These are phyloP conservation scores for Odontesthes bonariensis DNA, from an alignment of 2,113 vertebrate species.

Conservation along the genomic window DNA sequence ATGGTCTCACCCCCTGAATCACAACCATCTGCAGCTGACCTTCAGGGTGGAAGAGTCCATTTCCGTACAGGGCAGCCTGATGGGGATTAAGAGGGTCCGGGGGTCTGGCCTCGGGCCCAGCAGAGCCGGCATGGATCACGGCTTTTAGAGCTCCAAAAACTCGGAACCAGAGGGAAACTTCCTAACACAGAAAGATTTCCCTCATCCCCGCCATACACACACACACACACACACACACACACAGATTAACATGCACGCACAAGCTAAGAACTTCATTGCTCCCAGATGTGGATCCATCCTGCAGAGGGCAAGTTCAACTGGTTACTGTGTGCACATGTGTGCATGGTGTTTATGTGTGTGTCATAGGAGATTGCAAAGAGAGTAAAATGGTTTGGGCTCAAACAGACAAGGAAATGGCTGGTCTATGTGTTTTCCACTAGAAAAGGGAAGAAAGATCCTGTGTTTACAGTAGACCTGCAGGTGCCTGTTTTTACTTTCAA, in stretches of 20 bases:
- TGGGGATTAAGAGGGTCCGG: conserved; percentile 55
- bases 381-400: conserved; percentile 25
- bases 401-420: conserved; percentile 19
- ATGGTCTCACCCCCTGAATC: conserved; percentile 66
- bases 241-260: conserved; percentile 31
- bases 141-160: conserved; percentile 36
- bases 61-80: conserved; percentile 39
- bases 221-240: conserved; percentile 33
- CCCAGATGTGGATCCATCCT: conserved; percentile 80
- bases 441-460: conserved; percentile 36
- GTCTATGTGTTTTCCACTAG: conserved; percentile 22
- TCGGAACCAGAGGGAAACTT: conserved; percentile 60
- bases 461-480: conserved; percentile 40
- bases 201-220: conserved; percentile 52
- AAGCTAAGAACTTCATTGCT: conserved; percentile 70
- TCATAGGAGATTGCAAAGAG: conserved; percentile 21
- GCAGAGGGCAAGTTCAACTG: conserved; percentile 47
- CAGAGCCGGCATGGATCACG: conserved; percentile 55
- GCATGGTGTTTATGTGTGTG: conserved; percentile 21
- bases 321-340: conserved; percentile 35
- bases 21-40: conserved; percentile 68
- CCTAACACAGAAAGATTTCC: conserved; percentile 65
- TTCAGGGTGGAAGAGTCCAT: conserved; percentile 65
- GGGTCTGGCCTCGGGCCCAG: conserved; percentile 53
- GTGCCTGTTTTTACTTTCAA: conserved; percentile 19